A percentile compares a stretch with the other conserved stretches of the same genome.
phyloP scores from a whole-genome alignment of 2,797 vertebrate genomes.

The Girardinus metallicus region DNA sequence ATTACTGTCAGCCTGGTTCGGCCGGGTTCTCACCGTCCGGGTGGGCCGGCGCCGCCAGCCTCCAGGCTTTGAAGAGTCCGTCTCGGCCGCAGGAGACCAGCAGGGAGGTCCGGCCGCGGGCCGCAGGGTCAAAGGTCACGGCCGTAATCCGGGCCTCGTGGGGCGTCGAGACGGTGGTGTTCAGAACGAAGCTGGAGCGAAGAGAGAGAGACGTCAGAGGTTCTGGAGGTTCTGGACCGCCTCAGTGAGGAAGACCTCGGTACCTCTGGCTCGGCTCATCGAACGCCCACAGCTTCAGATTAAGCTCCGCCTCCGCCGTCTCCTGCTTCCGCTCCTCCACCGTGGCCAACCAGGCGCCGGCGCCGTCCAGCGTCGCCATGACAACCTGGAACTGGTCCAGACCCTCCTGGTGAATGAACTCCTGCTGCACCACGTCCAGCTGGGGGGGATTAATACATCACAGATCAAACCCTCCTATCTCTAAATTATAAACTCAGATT shows the following conservation, averaged over 20 bases:
- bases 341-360: constrained; percentile 90
- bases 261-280: constrained; percentile 90
- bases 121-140: constrained; percentile 84
- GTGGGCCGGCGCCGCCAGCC: constrained; percentile 79
- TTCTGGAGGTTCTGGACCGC: background rate
- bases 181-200: constrained; percentile 87
- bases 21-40: constrained; percentile 77
- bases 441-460: constrained; percentile 52
- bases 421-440: constrained; percentile 96
- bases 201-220: background rate
- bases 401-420: constrained; percentile 87
- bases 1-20: too few species aligned
- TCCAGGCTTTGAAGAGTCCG: constrained; percentile 93
- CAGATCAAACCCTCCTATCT: too few species aligned
- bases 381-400: constrained; percentile 88
- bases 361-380: constrained; percentile 82
- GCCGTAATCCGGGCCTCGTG: constrained; percentile 87
- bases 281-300: constrained; percentile 90
- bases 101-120: constrained; percentile 72
- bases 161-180: constrained; percentile 88
- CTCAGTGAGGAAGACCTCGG: background rate
- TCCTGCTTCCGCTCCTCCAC: constrained; percentile 88
- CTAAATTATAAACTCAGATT: too few species aligned
- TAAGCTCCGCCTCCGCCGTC: constrained; percentile 81
- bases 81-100: constrained; percentile 89